phyloP scores from a whole-genome alignment of 1,140 invertebrate species.

The Ctenoplectra terminalis region DNA sequence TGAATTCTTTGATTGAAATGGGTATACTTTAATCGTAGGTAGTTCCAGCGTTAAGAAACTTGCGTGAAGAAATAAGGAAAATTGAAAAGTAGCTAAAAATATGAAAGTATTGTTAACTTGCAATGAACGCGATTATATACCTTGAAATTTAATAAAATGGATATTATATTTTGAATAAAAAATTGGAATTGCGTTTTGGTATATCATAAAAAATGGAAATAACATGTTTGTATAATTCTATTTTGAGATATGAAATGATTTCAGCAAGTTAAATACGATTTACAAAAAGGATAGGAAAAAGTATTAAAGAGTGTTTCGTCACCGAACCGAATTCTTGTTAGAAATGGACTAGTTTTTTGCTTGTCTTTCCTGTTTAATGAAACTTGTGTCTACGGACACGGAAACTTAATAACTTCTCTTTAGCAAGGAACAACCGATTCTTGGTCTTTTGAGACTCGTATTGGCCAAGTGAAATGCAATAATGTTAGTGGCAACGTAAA shows the following conservation, averaged over 20 bases:
- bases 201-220: background rate
- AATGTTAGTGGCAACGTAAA: background rate
- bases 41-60: too few species aligned
- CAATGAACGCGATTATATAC: too few species aligned
- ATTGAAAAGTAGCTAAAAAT: too few species aligned
- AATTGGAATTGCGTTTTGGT: too few species aligned
- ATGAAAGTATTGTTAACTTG: too few species aligned
- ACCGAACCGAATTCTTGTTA: too few species aligned
- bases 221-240: background rate
- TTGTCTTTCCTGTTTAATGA: constrained; percentile 1
- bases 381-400: background rate
- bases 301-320: background rate
- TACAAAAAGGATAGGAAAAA: background rate
- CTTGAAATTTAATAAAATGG: too few species aligned
- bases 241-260: too few species aligned
- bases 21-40: too few species aligned
- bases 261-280: background rate
- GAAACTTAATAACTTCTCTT: constrained; percentile 21
- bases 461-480: background rate
- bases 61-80: too few species aligned
- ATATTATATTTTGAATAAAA: too few species aligned
- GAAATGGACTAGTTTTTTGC: constrained; percentile 18
- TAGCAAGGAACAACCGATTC: background rate
- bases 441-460: background rate
- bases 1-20: too few species aligned